Evolutionary conservation across 2,797 vertebrate genomes (phyloP).

Genomic region (Heliangelus exortis): DNA sequence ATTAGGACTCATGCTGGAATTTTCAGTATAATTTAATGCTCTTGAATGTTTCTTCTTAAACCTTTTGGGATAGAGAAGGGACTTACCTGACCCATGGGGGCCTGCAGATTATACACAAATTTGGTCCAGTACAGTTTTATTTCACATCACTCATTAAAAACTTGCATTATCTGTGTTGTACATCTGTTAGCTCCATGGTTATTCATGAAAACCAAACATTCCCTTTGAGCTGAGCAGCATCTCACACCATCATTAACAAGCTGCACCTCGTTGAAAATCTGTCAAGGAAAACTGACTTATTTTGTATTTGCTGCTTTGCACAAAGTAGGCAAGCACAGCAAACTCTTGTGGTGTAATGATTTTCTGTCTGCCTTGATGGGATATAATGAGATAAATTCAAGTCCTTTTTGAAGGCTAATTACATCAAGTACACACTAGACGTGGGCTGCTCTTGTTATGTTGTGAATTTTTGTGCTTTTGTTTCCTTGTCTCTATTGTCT

Average conservation of each 20-base stretch:
- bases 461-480: background rate
- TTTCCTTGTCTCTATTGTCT: background rate
- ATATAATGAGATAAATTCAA: conserved; percentile 59
- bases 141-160: background rate
- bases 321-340: background rate
- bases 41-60: background rate
- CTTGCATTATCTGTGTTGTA: background rate
- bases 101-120: background rate
- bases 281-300: conserved; percentile 39
- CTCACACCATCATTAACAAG: background rate
- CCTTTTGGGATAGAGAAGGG: background rate
- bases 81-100: background rate
- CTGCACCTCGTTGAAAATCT: conserved; percentile 13
- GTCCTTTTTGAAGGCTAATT: conserved; percentile 62
- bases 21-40: background rate
- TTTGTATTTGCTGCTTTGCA: conserved; percentile 42
- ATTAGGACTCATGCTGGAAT: background rate
- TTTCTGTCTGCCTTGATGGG: conserved; percentile 66
- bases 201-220: background rate
- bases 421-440: background rate
- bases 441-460: background rate
- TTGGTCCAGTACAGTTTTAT: background rate
- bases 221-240: background rate
- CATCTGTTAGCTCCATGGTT: background rate
- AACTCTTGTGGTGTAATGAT: conserved; percentile 53